phyloP scores from a whole-genome alignment of 2,113 vertebrate genomes.

The Onychorhynchus coronatus region DNA sequence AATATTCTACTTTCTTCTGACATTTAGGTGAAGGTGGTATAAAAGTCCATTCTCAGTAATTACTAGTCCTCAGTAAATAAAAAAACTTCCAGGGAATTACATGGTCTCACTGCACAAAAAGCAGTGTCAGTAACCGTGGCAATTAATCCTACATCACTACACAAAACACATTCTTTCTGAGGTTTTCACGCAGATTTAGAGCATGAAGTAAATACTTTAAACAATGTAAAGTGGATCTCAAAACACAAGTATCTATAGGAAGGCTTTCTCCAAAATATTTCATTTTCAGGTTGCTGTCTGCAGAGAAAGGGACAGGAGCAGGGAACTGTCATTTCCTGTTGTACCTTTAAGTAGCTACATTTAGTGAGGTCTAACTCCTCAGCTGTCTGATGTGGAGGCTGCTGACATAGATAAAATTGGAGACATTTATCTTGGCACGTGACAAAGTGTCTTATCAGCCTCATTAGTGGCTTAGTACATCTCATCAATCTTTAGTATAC shows the following conservation, averaged over 20 bases:
- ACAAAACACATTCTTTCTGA: neutral
- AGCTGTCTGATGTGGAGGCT: constrained; percentile 21
- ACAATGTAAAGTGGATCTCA: neutral
- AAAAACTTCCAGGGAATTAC: neutral
- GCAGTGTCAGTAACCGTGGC: neutral
- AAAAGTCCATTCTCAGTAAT: neutral
- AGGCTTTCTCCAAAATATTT: neutral
- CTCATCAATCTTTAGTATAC: constrained; percentile 55
- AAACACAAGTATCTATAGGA: neutral
- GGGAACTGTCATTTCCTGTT: neutral
- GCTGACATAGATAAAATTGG: constrained; percentile 56
- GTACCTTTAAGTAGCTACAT: constrained; percentile 23
- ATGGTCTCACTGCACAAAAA: neutral
- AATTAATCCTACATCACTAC: neutral
- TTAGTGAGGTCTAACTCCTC: constrained; percentile 29
- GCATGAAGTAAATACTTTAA: neutral
- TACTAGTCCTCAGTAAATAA: neutral
- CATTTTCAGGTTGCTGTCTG: neutral
- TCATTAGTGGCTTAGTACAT: constrained; percentile 58
- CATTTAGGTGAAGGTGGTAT: neutral
- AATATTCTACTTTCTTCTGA: neutral
- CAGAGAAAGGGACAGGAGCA: neutral
- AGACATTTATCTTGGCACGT: constrained; percentile 61
- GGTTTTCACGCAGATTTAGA: neutral
- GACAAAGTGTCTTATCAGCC: constrained; percentile 60